phyloP scores from a whole-genome alignment of 2,113 vertebrate species.

The Seriola aureovittata region DNA sequence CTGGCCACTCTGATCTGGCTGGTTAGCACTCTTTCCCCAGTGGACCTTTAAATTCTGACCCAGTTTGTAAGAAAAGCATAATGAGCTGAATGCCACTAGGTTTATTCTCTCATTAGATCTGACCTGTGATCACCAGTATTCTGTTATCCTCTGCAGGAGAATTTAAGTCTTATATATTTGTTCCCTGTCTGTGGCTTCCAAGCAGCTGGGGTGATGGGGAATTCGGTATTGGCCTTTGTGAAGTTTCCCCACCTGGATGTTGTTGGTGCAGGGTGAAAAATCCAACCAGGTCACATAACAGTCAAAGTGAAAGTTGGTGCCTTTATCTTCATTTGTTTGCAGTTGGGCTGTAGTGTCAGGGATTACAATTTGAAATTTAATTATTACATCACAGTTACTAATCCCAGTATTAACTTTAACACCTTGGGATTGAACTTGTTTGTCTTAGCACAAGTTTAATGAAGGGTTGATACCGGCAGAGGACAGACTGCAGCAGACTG shows the following conservation, averaged over 20 bases:
- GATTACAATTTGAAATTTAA: background rate
- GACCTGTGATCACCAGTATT: slow-evolving; percentile 37
- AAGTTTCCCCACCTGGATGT: background rate
- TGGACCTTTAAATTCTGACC: slow-evolving; percentile 58
- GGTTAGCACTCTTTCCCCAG: slow-evolving; percentile 37
- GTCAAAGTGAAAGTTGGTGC: background rate
- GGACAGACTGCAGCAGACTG: background rate
- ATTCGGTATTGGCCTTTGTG: background rate
- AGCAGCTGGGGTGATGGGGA: background rate
- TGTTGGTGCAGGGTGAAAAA: background rate
- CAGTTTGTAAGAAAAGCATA: slow-evolving; percentile 51
- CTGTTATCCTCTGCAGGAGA: slow-evolving; percentile 13
- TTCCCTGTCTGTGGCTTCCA: background rate
- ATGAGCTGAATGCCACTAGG: slow-evolving; percentile 44
- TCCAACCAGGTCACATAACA: background rate
- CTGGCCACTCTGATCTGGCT: slow-evolving; percentile 45
- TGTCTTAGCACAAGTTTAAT: background rate
- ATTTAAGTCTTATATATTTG: slow-evolving; percentile 21
- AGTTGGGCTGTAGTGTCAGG: no score
- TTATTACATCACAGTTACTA: background rate
- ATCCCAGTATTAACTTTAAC: background rate
- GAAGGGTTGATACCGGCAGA: background rate
- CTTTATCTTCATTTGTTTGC: background rate
- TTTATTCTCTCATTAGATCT: slow-evolving; percentile 57
- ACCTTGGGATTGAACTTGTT: background rate